Percentiles rank a stretch among this genome's conserved stretches.
These are phyloP conservation scores for Staurois parvus DNA, from an alignment of 2,797 vertebrate species.

Conservation along the genomic window DNA sequence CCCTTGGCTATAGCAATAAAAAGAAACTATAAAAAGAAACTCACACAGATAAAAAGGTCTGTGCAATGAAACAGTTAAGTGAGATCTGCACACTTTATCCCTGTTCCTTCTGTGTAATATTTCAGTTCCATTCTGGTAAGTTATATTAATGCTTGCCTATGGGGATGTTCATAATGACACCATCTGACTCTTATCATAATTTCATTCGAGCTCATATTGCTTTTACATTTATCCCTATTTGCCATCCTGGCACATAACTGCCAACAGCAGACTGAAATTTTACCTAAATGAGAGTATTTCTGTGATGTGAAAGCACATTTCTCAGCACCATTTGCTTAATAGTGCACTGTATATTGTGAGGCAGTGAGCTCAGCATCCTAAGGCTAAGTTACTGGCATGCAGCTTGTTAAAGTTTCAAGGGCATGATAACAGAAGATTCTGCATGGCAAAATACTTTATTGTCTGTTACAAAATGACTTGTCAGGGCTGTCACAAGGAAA, in stretches of 20 bases:
- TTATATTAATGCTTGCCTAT: slow-evolving; percentile 74
- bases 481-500: slow-evolving; percentile 8
- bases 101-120: slow-evolving; percentile 66
- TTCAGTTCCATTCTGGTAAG: slow-evolving; percentile 70
- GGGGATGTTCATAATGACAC: slow-evolving; percentile 72
- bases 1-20: slow-evolving; percentile 11
- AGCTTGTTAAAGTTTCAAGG: slow-evolving; percentile 70
- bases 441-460: slow-evolving; percentile 62
- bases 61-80: slow-evolving; percentile 65
- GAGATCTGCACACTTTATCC: slow-evolving; percentile 60
- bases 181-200: slow-evolving; percentile 79
- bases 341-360: slow-evolving; percentile 71
- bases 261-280: slow-evolving; percentile 77
- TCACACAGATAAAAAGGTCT: slow-evolving; percentile 14
- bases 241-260: slow-evolving; percentile 74
- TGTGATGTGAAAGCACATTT: slow-evolving; percentile 72
- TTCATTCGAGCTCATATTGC: slow-evolving; percentile 76
- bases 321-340: slow-evolving; percentile 78
- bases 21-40: slow-evolving; percentile 7
- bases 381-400: slow-evolving; percentile 68
- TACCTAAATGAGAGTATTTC: slow-evolving; percentile 77
- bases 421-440: slow-evolving; percentile 61
- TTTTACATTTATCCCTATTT: slow-evolving; percentile 76
- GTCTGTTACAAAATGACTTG: slow-evolving; percentile 44
- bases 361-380: slow-evolving; percentile 67